Base-by-base conservation (phyloP, 30 jellyfish, hydroid and myxozoan species). In the Cassiopea xamachana region DNA sequence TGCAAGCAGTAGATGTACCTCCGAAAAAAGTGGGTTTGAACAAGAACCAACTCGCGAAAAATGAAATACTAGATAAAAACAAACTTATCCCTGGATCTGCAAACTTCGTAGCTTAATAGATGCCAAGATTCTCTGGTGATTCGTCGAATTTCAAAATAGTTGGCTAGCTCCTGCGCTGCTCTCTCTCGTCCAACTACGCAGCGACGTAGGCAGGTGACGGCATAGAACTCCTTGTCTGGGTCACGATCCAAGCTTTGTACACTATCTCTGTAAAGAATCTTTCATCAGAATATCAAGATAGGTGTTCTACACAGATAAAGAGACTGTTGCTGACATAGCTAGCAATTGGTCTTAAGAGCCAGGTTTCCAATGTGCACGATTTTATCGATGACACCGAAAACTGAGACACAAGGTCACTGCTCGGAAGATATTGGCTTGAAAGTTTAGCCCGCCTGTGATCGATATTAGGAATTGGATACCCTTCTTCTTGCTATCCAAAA, bases 281-380 rank as follows among this genome's bases (percentile, higher is more conserved):
- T 71, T 71, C 80, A 71, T 43, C 80, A 27, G 58, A 71, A 43
- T 71, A 71, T 71, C 80, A 12, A 71, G 55, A 43, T 43, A 27
- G 7, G 39, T 71, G 39, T 71, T 71, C 55, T 4, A 8, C 39
- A 71, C 7, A 27, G 51, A 71, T 7, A 19, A 19, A 2, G 55
- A 71, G 2, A 71, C 55, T 15, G 10, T 39, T 71, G 58, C 80
- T 71, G 80, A 71, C 80, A 12, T 71, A 18, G 27, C 43, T 55
- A 6, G 64, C 12, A 55, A 55, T 3, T 3, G 0, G 64, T 55
- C 64, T 55, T 10, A 55, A 3, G 64, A 55, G 12, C 39, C 39
- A 27, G 39, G 39, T 27, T 27, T 27, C 39, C 39, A 27, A 27
- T 27, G 39, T 27, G 39, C 39, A 27, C 39, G 39, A 27, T 27